phyloP scores from a whole-genome alignment of 1,140 invertebrate species.

The Brachionus rotundiformis region DNA sequence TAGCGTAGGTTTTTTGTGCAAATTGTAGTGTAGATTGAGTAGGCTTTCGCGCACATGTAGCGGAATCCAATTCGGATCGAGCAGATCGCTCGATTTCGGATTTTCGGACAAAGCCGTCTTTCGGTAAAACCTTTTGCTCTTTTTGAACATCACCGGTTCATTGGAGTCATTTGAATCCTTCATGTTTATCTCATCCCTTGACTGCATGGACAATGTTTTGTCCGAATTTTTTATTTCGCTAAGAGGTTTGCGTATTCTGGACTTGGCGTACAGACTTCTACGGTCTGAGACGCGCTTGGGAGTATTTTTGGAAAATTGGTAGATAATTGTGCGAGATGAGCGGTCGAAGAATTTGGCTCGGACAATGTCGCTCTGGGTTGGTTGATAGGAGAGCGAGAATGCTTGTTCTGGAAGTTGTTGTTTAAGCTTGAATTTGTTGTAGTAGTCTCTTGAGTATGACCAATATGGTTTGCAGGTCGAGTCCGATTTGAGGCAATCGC shows the following conservation, averaged over 20 bases:
- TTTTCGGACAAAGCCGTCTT: background rate
- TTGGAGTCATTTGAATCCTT: background rate
- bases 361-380: background rate
- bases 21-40: conserved; percentile 18
- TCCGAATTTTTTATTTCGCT: background rate
- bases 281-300: conserved; percentile 15
- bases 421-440: background rate
- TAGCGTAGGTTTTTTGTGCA: conserved; percentile 43
- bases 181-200: background rate
- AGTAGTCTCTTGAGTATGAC: background rate
- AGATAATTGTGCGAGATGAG: background rate
- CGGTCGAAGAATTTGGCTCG: background rate
- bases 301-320: background rate
- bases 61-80: conserved; percentile 35
- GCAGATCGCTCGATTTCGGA: conserved; percentile 12
- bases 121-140: background rate
- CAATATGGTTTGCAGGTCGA: background rate
- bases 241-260: background rate
- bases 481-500: background rate
- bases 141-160: background rate
- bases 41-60: background rate
- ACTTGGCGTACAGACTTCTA: conserved; percentile 7
- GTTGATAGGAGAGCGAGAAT: background rate
- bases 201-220: background rate
- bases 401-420: background rate